phyloP scores from a whole-genome alignment of 1,140 invertebrate species.

The Hypothenemus hampei region DNA sequence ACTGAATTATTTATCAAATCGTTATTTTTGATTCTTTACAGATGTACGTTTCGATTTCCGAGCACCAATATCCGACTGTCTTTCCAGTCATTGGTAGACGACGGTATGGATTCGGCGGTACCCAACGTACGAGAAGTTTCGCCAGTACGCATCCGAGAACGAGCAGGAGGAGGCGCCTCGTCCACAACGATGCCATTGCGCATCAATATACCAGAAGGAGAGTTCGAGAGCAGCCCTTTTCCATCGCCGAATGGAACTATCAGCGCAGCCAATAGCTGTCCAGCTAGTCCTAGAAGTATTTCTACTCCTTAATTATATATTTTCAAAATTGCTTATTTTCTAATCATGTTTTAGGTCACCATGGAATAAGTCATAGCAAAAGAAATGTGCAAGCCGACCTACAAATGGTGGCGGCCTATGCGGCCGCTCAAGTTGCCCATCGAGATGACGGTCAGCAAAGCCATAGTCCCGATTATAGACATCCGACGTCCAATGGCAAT shows the following conservation, averaged over 20 bases:
- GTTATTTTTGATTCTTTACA: conserved; percentile 50
- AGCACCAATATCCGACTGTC: conserved; percentile 93
- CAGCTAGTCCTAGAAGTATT: conserved; percentile 81
- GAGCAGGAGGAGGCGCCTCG: conserved; percentile 41
- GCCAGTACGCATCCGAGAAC: conserved; percentile 44
- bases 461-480: conserved; percentile 44
- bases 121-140: conserved; percentile 40
- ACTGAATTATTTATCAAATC: conserved; percentile 22
- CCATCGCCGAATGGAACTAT: conserved; percentile 88
- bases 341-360: conserved; percentile 26
- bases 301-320: background rate
- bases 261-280: conserved; percentile 92
- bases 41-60: conserved; percentile 91
- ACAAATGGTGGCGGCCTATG: conserved; percentile 67
- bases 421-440: conserved; percentile 52
- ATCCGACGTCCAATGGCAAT: conserved; percentile 52
- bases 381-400: conserved; percentile 65
- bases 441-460: conserved; percentile 46
- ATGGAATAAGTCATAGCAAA: conserved; percentile 47
- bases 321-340: background rate
- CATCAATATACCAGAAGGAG: conserved; percentile 85
- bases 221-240: conserved; percentile 73
- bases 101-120: conserved; percentile 45
- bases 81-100: conserved; percentile 88
- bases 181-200: conserved; percentile 65